Percentiles rank a stretch among this genome's conserved stretches.
Evolutionary conservation across 1,140 invertebrate genomes (phyloP).

Genomic region (Ceratosolen solmsi): DNA sequence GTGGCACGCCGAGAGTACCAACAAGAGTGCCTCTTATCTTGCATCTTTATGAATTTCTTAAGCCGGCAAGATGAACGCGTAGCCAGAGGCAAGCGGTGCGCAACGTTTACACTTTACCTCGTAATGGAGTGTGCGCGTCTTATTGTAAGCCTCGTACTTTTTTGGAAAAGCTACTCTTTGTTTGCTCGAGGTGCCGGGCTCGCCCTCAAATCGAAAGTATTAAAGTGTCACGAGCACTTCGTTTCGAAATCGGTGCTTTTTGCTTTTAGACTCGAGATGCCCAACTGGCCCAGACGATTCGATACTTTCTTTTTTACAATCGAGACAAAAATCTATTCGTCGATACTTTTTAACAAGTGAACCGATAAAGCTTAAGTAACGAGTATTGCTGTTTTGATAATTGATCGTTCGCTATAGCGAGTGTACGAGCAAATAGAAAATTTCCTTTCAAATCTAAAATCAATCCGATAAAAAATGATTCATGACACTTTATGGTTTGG

Average conservation of each 20-base stretch:
- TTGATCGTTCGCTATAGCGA: too few species aligned
- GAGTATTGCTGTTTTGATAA: neutral
- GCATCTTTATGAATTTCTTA: conserved; percentile 54
- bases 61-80: conserved; percentile 53
- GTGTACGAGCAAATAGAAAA: too few species aligned
- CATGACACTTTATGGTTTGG: neutral
- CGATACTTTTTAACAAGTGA: too few species aligned
- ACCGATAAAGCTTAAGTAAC: neutral
- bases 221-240: neutral
- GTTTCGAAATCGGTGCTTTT: too few species aligned
- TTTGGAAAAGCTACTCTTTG: neutral
- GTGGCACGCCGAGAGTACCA: neutral
- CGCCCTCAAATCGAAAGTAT: neutral
- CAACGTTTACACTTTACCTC: neutral
- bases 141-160: too few species aligned
- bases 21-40: conserved; percentile 26
- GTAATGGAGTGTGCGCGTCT: neutral
- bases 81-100: conserved; percentile 15
- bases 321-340: too few species aligned
- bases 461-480: neutral
- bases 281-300: too few species aligned
- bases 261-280: too few species aligned
- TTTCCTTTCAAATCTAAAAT: neutral
- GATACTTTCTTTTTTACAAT: neutral
- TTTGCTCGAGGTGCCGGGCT: neutral